phyloP scores from a whole-genome alignment of 2,888 invertebrate genomes.

The Cheilosia impressa region DNA sequence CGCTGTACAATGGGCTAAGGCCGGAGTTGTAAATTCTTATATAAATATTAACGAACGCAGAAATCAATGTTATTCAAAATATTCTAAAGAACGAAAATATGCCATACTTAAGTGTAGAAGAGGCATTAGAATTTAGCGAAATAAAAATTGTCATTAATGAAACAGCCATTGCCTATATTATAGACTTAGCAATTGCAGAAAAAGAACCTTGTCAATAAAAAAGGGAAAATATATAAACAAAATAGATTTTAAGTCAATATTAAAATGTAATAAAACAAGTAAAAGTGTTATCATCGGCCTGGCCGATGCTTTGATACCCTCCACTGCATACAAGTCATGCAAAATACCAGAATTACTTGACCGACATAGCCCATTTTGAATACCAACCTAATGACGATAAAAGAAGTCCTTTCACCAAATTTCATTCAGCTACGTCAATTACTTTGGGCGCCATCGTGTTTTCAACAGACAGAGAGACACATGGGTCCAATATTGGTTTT shows the following conservation, averaged over 20 bases:
- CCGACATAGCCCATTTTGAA: no score
- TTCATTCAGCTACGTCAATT: no score
- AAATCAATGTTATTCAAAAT: background rate
- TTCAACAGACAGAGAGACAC: no score
- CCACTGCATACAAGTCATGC: no score
- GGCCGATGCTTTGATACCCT: no score
- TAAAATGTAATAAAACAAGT: no score
- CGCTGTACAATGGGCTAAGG: background rate
- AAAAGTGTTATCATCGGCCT: no score
- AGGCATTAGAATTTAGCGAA: background rate
- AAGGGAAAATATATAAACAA: background rate
- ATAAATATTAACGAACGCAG: background rate
- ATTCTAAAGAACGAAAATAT: background rate
- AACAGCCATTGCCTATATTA: background rate
- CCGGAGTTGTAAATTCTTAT: background rate
- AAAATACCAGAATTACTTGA: no score
- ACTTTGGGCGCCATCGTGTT: no score
- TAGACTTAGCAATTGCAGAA: slow-evolving; percentile 31
- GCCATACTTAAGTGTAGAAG: background rate
- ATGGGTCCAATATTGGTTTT: no score
- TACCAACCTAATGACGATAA: no score
- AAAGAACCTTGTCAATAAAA: slow-evolving; percentile 64
- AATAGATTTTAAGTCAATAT: background rate
- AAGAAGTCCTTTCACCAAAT: no score
- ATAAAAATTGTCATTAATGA: background rate